phyloP scores from a whole-genome alignment of 2,888 invertebrate genomes.

The Dolichopus griseipennis region DNA sequence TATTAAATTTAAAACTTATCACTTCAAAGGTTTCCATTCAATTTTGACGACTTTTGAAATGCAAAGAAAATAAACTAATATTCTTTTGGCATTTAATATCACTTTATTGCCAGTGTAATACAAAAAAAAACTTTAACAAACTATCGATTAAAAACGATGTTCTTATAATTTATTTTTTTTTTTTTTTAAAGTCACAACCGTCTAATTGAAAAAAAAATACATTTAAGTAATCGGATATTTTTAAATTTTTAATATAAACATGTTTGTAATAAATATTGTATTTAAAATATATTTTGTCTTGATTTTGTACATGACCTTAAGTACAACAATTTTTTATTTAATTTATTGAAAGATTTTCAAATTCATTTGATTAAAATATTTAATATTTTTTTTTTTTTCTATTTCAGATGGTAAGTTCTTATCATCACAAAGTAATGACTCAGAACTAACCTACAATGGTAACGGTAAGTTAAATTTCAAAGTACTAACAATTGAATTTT shows the following conservation, averaged over 20 bases:
- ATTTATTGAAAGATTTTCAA: neutral
- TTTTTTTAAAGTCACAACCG: neutral
- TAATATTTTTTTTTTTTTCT: conserved; percentile 24
- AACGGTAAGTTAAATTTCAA: conserved; percentile 30
- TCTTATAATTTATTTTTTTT: too few relatives aligned
- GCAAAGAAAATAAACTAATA: too few relatives aligned
- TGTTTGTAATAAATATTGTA: neutral
- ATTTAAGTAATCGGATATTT: neutral
- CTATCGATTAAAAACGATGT: neutral
- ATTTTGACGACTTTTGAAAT: too few relatives aligned
- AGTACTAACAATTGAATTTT: neutral
- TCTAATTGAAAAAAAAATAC: neutral
- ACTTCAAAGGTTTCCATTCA: too few relatives aligned
- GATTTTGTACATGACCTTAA: neutral
- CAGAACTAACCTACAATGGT: conserved; percentile 44
- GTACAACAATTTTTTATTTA: neutral
- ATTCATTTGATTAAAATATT: conserved; percentile 18
- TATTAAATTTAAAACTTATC: too few relatives aligned
- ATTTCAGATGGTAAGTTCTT: conserved; percentile 45
- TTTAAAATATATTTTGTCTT: too few relatives aligned
- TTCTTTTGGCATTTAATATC: too few relatives aligned
- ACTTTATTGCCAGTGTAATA: too few relatives aligned
- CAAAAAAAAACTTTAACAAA: neutral
- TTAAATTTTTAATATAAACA: neutral
- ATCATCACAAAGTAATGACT: conserved; percentile 41